phyloP scores from a whole-genome alignment of 1,140 invertebrate species.

The Hypothenemus hampei region DNA sequence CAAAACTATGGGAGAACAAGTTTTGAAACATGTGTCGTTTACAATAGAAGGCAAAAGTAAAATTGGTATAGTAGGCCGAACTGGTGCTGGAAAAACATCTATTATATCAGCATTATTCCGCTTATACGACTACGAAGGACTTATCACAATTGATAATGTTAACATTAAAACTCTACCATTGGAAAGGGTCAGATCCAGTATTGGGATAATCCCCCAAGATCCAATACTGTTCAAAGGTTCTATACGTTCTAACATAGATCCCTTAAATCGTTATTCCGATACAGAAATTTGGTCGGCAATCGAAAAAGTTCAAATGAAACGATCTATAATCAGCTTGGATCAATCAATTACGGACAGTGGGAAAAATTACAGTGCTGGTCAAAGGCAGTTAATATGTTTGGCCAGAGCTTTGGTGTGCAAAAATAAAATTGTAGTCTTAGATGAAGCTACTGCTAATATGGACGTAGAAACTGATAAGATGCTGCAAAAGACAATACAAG shows the following conservation, averaged over 20 bases:
- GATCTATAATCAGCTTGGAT: conserved; percentile 30
- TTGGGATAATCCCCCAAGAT: conserved; percentile 62
- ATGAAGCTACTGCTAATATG: conserved; percentile 68
- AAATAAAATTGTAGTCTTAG: conserved; percentile 72
- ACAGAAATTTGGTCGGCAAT: conserved; percentile 38
- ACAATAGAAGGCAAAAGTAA: conserved; percentile 59
- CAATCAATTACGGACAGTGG: conserved; percentile 58
- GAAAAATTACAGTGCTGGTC: conserved; percentile 69
- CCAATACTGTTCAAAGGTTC: conserved; percentile 58
- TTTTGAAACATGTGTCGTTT: conserved; percentile 61
- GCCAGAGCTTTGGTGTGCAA: conserved; percentile 69
- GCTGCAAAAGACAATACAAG: conserved; percentile 62
- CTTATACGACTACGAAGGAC: conserved; percentile 55
- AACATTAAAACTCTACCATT: conserved; percentile 58
- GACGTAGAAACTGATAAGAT: conserved; percentile 65
- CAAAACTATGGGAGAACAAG: conserved; percentile 55
- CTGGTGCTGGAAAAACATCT: conserved; percentile 68
- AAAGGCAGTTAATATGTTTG: conserved; percentile 73
- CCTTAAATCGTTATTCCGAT: conserved; percentile 51
- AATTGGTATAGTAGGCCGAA: conserved; percentile 40
- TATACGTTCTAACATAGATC: conserved; percentile 55
- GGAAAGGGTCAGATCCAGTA: conserved; percentile 51
- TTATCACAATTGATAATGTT: conserved; percentile 61
- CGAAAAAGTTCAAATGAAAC: conserved; percentile 40
- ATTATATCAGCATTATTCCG: conserved; percentile 69